Percentiles rank a stretch among this genome's conserved stretches.
These are phyloP conservation scores for Tenthredo mesomela DNA, from an alignment of 2,888 invertebrate species.

Conservation along the genomic window DNA sequence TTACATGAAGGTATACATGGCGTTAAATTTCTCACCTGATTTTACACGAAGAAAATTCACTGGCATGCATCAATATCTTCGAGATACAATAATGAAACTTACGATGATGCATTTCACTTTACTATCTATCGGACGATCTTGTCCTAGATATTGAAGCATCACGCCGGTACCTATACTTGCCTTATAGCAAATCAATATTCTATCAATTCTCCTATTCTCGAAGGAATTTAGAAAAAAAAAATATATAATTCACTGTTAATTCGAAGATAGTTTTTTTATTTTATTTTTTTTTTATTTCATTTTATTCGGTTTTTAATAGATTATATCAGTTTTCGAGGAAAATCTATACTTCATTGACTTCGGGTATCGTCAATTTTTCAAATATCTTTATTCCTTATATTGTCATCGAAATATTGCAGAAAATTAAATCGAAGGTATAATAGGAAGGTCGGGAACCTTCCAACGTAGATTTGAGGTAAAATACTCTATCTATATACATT, in stretches of 20 bases:
- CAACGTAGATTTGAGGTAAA: not conserved
- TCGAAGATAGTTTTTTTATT: too few species aligned
- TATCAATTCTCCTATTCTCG: not conserved
- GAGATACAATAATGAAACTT: not conserved
- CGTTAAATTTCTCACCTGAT: not conserved
- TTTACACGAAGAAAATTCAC: not conserved
- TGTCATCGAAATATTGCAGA: not conserved
- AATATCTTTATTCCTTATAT: not conserved
- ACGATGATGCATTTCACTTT: constrained; percentile 3
- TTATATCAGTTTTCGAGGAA: too few species aligned
- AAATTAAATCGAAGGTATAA: not conserved
- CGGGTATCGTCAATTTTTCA: not conserved
- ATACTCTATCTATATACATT: not conserved
- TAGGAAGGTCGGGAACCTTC: not conserved
- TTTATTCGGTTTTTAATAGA: too few species aligned
- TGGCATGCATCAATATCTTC: not conserved
- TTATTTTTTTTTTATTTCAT: too few species aligned
- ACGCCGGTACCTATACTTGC: not conserved
- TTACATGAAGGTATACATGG: too few species aligned
- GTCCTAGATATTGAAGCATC: not conserved
- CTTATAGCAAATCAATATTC: not conserved
- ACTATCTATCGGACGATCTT: not conserved
- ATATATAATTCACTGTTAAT: too few species aligned
- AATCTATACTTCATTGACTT: too few species aligned
- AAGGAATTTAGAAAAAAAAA: not conserved